A percentile compares a stretch with the other conserved stretches of the same genome.
Evolutionary conservation across 2,797 vertebrate genomes (phyloP).

Genomic region (Fringilla coelebs): DNA sequence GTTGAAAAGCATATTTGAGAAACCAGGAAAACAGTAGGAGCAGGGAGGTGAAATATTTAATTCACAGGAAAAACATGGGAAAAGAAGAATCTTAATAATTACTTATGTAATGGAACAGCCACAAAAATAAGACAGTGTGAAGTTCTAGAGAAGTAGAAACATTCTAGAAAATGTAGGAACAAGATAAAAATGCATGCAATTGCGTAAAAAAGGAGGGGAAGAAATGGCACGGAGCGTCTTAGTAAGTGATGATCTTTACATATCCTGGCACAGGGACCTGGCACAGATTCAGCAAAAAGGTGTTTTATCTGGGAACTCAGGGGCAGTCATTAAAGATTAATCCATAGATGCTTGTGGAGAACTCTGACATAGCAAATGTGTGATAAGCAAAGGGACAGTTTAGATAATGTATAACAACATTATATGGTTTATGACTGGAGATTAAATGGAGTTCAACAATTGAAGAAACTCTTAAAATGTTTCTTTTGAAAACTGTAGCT

Average conservation of each 20-base stretch:
- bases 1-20: slow-evolving; percentile 13
- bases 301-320: not conserved
- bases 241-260: not conserved
- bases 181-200: not conserved
- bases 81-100: not conserved
- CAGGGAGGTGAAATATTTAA: not conserved
- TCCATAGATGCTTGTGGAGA: not conserved
- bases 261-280: not conserved
- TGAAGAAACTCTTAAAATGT: not conserved
- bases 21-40: slow-evolving; percentile 7
- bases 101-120: not conserved
- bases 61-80: not conserved
- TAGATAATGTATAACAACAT: not conserved
- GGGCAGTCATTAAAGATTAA: not conserved
- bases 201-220: not conserved
- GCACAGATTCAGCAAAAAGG: not conserved
- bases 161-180: not conserved
- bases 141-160: not conserved
- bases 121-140: not conserved
- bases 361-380: not conserved
- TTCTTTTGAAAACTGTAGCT: not conserved
- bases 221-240: not conserved
- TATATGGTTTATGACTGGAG: not conserved
- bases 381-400: not conserved
- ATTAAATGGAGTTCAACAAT: not conserved